Base-by-base conservation (phyloP, 1,140 invertebrate genomes). In the Conus betulinus region DNA sequence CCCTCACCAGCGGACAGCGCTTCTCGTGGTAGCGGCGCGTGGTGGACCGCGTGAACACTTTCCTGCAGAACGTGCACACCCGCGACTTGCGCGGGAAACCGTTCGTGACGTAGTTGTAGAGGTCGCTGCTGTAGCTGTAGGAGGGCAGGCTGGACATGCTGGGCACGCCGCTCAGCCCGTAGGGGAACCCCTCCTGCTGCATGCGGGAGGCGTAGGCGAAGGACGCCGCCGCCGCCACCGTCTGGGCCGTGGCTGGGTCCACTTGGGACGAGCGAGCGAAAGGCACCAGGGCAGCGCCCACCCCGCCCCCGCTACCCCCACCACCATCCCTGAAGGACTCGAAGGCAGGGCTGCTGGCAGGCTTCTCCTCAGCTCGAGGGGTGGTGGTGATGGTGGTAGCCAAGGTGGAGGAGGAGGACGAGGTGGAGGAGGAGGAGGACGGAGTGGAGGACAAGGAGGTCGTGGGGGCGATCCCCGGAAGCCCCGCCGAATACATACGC, bases 11-110 rank as follows among this genome's bases (percentile, higher is more conserved):
- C 13, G 93, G 93, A 87, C 93, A 94, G 23, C 93, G 91, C 79
- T 92, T 93, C 88, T 94, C 94, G 88, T 94, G 94, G 87, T 94
- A 94, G 17, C 94, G 91, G 84, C 94, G 89, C 5, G 94, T 94
- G 82, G 94, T 94, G 20, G 94, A 94, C 13, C 94, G 90, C 7
- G 94, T 94, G 87, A 94, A 94, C 20, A 94, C 93, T 90, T 94
- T 94, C 63, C 91, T 90, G 88, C 94, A 94, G 82, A 93, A 94
- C 84, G 90, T 92, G 89, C 94, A 94, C 52, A 93, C 93, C 15
- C 94, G 88, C 51, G 94, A 94, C 88, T 94, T 94, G 76, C 94
- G 90, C 39, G 93, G 93, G 86, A 94, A 94, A 55, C 93, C 93
- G 84, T 94, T 94, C 11, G 91, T 91, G 11, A 92, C 93, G 89